These are phyloP conservation scores for Helobdella robusta DNA, from an alignment of 2,888 invertebrate species.

Conservation along the genomic window DNA sequence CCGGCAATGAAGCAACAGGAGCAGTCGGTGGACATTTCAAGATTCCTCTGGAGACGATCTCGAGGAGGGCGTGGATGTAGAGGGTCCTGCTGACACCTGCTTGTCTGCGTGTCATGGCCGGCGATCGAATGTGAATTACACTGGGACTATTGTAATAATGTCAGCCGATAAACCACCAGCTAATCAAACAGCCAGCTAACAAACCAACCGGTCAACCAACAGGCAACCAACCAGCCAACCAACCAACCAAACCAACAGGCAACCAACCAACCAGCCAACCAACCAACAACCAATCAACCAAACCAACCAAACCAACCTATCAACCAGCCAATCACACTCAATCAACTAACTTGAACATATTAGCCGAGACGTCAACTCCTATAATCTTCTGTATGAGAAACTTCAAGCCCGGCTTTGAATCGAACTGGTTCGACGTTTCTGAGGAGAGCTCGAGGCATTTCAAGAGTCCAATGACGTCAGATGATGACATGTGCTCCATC, in stretches of 20 bases:
- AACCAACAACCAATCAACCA: too few species aligned
- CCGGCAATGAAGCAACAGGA: neutral
- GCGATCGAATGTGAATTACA: too few species aligned
- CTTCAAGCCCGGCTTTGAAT: constrained; percentile 79
- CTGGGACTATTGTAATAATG: too few species aligned
- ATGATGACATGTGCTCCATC: constrained; percentile 40
- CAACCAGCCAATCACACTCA: neutral
- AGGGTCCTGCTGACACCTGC: constrained; percentile 84
- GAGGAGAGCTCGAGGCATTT: constrained; percentile 65
- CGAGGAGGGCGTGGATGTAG: constrained; percentile 66
- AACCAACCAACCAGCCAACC: too few species aligned
- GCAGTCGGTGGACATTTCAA: neutral
- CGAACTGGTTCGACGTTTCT: constrained; percentile 72
- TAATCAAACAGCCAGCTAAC: too few species aligned
- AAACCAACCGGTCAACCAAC: too few species aligned
- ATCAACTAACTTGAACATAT: constrained; percentile 42
- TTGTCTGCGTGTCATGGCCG: constrained; percentile 52
- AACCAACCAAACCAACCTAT: too few species aligned
- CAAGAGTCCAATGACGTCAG: constrained; percentile 41
- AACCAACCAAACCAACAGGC: too few species aligned
- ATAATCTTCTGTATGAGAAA: constrained; percentile 74
- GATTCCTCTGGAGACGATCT: constrained; percentile 59
- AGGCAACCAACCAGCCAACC: too few species aligned
- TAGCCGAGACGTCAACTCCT: constrained; percentile 46
- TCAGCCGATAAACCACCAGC: too few species aligned